A percentile compares a stretch with the other conserved stretches of the same genome.
These are phyloP conservation scores for Teleogryllus oceanicus DNA, from an alignment of 2,888 invertebrate species.

Conservation along the genomic window DNA sequence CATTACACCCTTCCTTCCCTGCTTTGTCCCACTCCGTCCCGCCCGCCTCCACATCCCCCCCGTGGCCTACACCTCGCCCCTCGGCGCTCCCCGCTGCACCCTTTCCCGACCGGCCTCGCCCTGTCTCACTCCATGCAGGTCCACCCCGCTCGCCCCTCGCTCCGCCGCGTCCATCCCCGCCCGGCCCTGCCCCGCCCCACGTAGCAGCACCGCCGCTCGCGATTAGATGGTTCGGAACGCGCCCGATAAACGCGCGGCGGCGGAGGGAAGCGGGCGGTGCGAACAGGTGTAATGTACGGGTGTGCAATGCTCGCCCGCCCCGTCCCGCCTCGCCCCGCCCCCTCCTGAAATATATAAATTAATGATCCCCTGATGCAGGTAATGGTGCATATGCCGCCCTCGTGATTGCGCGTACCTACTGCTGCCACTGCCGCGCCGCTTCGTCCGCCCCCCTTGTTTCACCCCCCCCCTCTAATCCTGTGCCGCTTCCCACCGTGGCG, in stretches of 20 bases:
- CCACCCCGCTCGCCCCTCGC: too few species aligned
- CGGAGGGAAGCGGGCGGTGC: neutral
- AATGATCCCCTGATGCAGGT: slow-evolving; percentile 18
- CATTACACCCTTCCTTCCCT: too few species aligned
- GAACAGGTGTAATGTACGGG: slow-evolving; percentile 18
- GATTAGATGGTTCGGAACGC: slow-evolving; percentile 18
- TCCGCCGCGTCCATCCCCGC: too few species aligned
- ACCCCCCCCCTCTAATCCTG: neutral
- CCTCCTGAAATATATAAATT: slow-evolving; percentile 4
- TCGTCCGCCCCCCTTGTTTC: neutral
- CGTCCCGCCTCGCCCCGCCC: too few species aligned
- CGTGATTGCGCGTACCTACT: neutral
- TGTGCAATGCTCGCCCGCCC: neutral
- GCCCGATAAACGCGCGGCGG: neutral
- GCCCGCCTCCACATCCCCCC: too few species aligned
- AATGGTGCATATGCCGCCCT: slow-evolving; percentile 1
- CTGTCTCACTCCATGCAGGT: too few species aligned
- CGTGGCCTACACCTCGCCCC: too few species aligned
- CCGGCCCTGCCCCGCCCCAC: too few species aligned
- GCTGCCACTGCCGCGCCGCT: neutral
- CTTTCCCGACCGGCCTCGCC: too few species aligned
- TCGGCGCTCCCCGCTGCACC: too few species aligned
- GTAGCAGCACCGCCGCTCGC: neutral
- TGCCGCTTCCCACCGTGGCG: neutral
- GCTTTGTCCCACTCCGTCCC: too few species aligned